A percentile compares a stretch with the other conserved stretches of the same genome.
Evolutionary conservation across 2,888 invertebrate species (phyloP).

Genomic region (Portevinia maculata): DNA sequence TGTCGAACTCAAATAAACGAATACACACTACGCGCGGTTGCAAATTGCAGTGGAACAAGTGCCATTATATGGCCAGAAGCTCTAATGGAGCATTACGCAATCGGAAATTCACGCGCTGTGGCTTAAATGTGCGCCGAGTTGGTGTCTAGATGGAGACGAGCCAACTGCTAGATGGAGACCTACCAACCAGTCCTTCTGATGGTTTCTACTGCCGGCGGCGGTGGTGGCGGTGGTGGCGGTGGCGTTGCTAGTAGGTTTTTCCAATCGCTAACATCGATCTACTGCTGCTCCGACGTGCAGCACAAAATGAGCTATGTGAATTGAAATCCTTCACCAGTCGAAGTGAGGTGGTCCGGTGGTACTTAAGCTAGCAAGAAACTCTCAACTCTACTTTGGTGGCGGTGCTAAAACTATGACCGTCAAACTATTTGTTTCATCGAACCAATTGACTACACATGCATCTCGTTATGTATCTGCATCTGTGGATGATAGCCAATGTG

Average conservation of each 20-base stretch:
- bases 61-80: constrained; percentile 73
- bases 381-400: constrained; percentile 47
- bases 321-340: constrained; percentile 48
- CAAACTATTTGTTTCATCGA: constrained; percentile 74
- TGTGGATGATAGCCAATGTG: constrained; percentile 4
- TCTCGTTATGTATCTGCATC: constrained; percentile 58
- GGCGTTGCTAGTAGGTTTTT: constrained; percentile 61
- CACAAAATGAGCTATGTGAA: constrained; percentile 60
- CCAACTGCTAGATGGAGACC: constrained; percentile 31
- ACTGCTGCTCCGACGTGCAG: constrained; percentile 52
- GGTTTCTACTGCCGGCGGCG: constrained; percentile 11
- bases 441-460: constrained; percentile 73
- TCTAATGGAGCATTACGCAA: constrained; percentile 72
- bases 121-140: constrained; percentile 63
- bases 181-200: constrained; percentile 35
- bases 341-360: constrained; percentile 5
- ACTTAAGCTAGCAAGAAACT: constrained; percentile 46
- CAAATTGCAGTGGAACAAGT: constrained; percentile 53
- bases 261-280: constrained; percentile 70
- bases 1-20: constrained; percentile 37
- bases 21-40: constrained; percentile 13
- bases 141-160: constrained; percentile 46
- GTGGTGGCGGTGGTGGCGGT: constrained; percentile 32
- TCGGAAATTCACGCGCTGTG: constrained; percentile 69
- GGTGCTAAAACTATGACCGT: constrained; percentile 73